Conservation (phyloP, 2,113 vertebrate genomes). For the Anarhynchus alexandrinus region DNA sequence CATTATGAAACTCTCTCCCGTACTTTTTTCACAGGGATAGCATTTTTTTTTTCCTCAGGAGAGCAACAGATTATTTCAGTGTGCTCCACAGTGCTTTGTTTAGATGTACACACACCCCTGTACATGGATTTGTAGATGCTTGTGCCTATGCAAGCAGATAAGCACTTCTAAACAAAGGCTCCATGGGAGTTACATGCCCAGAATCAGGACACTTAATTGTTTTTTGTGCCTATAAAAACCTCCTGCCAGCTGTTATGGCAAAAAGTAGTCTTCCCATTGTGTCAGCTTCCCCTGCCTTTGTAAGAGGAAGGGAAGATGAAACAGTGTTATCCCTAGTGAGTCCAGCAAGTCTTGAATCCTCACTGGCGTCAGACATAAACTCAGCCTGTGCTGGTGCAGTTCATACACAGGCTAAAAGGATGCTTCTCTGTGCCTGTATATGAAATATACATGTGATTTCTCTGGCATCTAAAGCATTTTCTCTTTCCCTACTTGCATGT, state of each 20-base stretch:
- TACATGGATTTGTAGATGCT: neutral
- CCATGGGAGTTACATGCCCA: conserved; percentile 14
- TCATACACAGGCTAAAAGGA: neutral
- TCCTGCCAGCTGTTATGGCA: neutral
- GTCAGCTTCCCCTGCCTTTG: neutral
- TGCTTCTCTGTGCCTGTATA: neutral
- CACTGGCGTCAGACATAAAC: neutral
- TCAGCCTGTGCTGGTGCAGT: neutral
- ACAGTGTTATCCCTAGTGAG: neutral
- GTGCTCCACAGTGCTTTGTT: neutral
- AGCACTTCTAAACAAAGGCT: conserved; percentile 4
- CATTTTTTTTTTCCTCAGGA: neutral
- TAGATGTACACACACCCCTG: neutral
- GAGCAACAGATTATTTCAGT: neutral
- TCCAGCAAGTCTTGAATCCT: neutral
- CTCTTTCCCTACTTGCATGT: neutral
- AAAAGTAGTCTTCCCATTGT: neutral
- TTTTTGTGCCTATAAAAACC: conserved; percentile 8
- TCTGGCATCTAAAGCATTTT: neutral
- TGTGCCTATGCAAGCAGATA: conserved; percentile 35
- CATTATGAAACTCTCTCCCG: neutral
- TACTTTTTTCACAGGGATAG: neutral
- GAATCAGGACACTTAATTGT: conserved; percentile 10
- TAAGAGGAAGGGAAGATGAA: neutral
- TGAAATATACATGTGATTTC: conserved; percentile 7